Base-by-base conservation (phyloP, 2,113 vertebrate genomes). In the Cyprinodon variegatus region DNA sequence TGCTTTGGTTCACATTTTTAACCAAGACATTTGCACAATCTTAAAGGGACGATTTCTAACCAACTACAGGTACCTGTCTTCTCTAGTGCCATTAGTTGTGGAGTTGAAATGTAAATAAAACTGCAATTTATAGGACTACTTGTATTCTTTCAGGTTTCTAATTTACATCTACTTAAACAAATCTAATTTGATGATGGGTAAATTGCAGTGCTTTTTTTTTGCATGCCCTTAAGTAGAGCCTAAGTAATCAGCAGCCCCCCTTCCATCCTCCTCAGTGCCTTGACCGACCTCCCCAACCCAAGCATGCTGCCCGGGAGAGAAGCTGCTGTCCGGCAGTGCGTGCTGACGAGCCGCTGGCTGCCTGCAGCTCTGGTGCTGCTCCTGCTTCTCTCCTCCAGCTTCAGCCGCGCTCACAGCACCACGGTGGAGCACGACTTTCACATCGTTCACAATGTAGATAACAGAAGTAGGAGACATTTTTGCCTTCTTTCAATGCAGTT, bases 401-500 rank as follows among this genome's bases (percentile, higher is more conserved):
- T 95, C 81, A 92, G 91, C 74, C 83, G 90, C 61, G 94, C 90
- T 57, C 94, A 95, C 89, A 94, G 94, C 84, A 94, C 94, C 78
- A 93, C 94, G 0, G 92, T 95, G 82, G 95, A 96, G 86, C 95
- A 97, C 59, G 95, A 97, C 81, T 95, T 96, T 87, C 96, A 96
- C 88, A 96, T 94, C 29, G 90, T 94, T 66, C 94, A 95, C 84
- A 96, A 96, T 61, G 94, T 96, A 70, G 96, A 96, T 91, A 96
- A 96, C 89, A 96, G 96, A 95, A 97, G 96, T 97, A 95, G 94
- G 96, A 48, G 8, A 3, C 0, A 1, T 61, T 70, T 5, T 17
- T 61, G 3, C 11, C 15, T 8, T 22, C 12, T 45, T 36, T 40
- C n/a, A 15, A 38, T n/a, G 40, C n/a, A 10, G 63, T 57, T 36